Evolutionary conservation across 1,140 invertebrate species (phyloP), one percentile per base, ranked within the genome.

Genomic region (Drosophila funebris): DNA sequence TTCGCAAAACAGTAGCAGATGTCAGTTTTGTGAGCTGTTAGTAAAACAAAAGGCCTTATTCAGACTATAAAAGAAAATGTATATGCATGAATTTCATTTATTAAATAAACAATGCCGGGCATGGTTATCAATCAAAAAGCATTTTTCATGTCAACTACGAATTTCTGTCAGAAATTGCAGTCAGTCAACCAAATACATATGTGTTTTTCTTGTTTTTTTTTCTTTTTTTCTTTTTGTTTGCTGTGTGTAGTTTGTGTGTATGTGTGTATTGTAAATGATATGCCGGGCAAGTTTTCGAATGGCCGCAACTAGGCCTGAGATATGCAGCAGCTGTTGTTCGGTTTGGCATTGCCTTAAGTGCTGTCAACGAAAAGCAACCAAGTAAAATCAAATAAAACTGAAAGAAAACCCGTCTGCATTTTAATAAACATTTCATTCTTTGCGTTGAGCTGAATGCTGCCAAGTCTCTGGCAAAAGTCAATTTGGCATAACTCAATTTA

Each of bases 401-500:
- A 43, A 46, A n/a, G 14, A 56, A 37, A 31, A 60, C 37, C 63
- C 37, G 77, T 75, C 74, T 78, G 81, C 66, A 87, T 87, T 87
- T 78, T 78, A 82, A 82, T 87, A 85, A 63, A 63, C 36, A 52
- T 54, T 44, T 44, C 50, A 44, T 60, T 46, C 5, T 11, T 4
- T 41, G 37, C 29, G 24, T 14, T 33, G 29, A 5, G 33, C 16
- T 33, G 31, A 24, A 4, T 29, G 16, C n/a, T 29, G 16, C n/a
- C 16, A 29, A 29, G 27, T 41, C 52, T 29, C 53, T 29, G 71
- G 44, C 60, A 56, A 46, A 87, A 87, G 82, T 87, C 81, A 85
- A 87, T 85, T 85, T 82, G 73, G 41, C 58, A 76, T 67, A 76
- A 79, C 80, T 83, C 75, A 76, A 84, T 84, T 84, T 76, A 22